Evolutionary conservation across 2,113 vertebrate species (phyloP).

Genomic region (Chloroceryle aenea): DNA sequence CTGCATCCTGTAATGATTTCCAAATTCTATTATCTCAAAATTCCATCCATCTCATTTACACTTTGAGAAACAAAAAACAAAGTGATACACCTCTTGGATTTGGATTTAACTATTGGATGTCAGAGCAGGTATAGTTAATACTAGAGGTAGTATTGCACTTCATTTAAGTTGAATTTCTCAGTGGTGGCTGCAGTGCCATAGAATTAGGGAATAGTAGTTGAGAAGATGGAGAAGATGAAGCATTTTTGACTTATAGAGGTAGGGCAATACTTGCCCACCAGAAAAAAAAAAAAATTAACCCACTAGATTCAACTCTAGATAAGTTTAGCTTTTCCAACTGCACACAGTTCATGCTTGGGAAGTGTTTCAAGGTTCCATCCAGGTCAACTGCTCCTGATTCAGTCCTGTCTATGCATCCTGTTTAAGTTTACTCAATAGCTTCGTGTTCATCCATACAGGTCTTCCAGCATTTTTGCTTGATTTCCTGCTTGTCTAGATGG

Average conservation of each 20-base stretch:
- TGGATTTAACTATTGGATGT: background rate
- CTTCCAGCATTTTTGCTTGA: background rate
- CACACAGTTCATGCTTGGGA: background rate
- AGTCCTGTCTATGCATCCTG: accelerated
- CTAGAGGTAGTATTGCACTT: background rate
- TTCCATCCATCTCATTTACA: slow-evolving; percentile 49
- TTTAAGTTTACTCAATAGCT: background rate
- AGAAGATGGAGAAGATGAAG: background rate
- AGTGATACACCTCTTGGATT: background rate
- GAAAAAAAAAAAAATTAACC: background rate
- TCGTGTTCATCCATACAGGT: background rate
- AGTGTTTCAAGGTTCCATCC: background rate
- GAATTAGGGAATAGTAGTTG: background rate
- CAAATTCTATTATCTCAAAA: slow-evolving; percentile 49
- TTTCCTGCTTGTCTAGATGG: background rate
- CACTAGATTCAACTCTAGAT: background rate
- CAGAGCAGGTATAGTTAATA: background rate
- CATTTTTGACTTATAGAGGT: background rate
- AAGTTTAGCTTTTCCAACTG: background rate
- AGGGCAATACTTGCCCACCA: background rate
- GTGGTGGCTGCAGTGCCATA: background rate
- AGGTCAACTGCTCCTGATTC: background rate
- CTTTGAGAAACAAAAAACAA: slow-evolving; percentile 40
- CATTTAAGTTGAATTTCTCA: background rate
- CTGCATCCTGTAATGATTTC: slow-evolving; percentile 55